Evolutionary conservation across 2,797 vertebrate species (phyloP).

Genomic region (Loris lydekkerianus): DNA sequence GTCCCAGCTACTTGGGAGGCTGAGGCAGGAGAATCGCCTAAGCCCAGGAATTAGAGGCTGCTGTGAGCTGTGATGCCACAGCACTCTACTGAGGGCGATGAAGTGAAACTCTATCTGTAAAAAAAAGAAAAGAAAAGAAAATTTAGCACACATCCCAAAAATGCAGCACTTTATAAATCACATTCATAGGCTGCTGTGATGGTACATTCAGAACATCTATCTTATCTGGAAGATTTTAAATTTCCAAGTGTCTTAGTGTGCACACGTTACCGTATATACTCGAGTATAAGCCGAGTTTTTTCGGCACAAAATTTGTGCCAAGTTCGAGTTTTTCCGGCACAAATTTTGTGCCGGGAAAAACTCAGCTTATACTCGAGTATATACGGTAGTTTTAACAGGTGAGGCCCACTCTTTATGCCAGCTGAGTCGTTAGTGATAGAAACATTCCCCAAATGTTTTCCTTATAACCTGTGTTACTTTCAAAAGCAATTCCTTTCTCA

Average conservation of each 20-base stretch:
- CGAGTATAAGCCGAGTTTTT: too few species aligned
- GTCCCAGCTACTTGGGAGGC: too few species aligned
- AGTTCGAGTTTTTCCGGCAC: too few species aligned
- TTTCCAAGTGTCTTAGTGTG: background rate
- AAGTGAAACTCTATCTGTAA: too few species aligned
- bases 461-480: conserved; percentile 60
- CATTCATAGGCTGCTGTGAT: background rate
- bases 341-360: too few species aligned
- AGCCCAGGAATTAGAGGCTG: too few species aligned
- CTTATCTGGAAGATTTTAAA: conserved; percentile 11
- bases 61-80: too few species aligned
- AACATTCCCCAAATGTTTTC: conserved; percentile 40
- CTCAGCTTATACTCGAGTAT: too few species aligned
- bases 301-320: too few species aligned
- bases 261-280: background rate
- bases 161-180: background rate
- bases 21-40: too few species aligned
- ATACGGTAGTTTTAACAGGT: background rate
- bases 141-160: background rate
- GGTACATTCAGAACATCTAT: background rate
- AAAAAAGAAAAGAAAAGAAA: background rate
- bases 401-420: conserved; percentile 23
- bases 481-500: conserved; percentile 59
- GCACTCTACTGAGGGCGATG: too few species aligned
- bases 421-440: conserved; percentile 19